phyloP scores from a whole-genome alignment of 23 tunicate genomes.

The Styela plicata region DNA sequence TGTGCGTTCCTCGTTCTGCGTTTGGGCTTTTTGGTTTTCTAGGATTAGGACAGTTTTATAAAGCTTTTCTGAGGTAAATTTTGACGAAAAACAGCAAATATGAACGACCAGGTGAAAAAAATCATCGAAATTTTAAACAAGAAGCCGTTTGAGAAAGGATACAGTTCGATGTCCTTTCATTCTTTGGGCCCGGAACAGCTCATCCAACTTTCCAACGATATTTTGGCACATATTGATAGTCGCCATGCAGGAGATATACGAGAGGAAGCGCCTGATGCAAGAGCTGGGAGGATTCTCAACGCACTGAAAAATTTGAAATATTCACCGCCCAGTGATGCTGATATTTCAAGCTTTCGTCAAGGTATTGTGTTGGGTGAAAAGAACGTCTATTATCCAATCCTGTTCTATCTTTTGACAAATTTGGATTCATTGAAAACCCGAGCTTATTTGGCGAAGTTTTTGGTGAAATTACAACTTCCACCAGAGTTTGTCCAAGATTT shows the following conservation, averaged over 20 bases:
- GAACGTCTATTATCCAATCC: constrained; percentile 56
- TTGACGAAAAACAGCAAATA: constrained; percentile 1
- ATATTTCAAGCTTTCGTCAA: constrained; percentile 85
- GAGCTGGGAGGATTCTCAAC: constrained; percentile 60
- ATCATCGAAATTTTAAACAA: constrained; percentile 76
- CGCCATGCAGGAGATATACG: constrained; percentile 79
- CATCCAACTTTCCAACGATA: constrained; percentile 77
- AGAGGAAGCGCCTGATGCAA: constrained; percentile 84
- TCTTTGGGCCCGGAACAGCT: constrained; percentile 79
- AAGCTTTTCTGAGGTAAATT: background rate
- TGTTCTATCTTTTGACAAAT: constrained; percentile 66
- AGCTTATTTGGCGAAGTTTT: constrained; percentile 75
- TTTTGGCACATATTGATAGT: constrained; percentile 74
- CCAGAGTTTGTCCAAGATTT: constrained; percentile 77
- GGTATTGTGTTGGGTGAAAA: constrained; percentile 92
- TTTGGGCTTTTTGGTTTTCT: background rate
- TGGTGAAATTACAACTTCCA: constrained; percentile 86
- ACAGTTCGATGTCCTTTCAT: constrained; percentile 74
- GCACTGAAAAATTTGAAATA: constrained; percentile 76
- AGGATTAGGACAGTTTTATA: background rate
- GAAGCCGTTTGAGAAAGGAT: constrained; percentile 60
- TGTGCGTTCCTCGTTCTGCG: background rate
- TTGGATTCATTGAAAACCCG: constrained; percentile 61
- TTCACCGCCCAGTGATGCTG: constrained; percentile 46
- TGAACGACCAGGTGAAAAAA: constrained; percentile 77